Conservation (phyloP, 2,797 vertebrate species). For the Yasuhikotakia modesta region DNA sequence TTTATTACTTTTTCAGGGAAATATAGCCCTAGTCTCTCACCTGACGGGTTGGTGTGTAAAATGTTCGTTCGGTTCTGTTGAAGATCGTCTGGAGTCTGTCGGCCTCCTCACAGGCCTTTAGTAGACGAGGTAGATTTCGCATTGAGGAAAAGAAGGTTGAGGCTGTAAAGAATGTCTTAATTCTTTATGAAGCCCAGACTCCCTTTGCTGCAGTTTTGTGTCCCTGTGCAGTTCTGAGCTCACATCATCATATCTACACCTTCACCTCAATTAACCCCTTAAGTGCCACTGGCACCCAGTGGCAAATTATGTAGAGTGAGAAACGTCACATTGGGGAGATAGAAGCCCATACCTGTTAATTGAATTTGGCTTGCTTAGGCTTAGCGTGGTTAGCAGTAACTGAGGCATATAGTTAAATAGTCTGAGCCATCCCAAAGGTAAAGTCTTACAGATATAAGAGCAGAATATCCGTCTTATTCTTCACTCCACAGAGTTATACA, state of each 20-base stretch:
- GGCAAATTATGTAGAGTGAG: slow-evolving; percentile 55
- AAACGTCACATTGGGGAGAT: slow-evolving; percentile 50
- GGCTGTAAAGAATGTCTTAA: slow-evolving; percentile 39
- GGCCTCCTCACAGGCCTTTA: neutral
- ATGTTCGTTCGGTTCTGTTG: neutral
- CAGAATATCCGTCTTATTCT: slow-evolving; percentile 61
- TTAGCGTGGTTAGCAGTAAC: slow-evolving; percentile 51
- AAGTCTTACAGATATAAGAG: slow-evolving; percentile 69
- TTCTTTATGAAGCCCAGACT: slow-evolving; percentile 33
- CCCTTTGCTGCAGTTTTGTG: neutral
- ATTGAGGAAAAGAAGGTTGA: neutral
- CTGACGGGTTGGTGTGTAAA: neutral
- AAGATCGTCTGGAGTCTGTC: neutral
- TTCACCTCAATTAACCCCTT: slow-evolving; percentile 78
- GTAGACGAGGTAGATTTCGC: neutral
- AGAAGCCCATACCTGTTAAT: slow-evolving; percentile 69
- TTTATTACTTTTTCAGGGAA: slow-evolving; percentile 16
- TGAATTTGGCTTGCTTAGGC: slow-evolving; percentile 68
- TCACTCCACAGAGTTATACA: slow-evolving; percentile 53
- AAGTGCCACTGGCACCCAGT: slow-evolving; percentile 36
- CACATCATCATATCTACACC: slow-evolving; percentile 55
- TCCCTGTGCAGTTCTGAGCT: slow-evolving; percentile 43
- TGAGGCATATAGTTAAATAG: slow-evolving; percentile 40
- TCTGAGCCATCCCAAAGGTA: slow-evolving; percentile 52
- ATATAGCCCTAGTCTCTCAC: slow-evolving; percentile 7